Percentiles rank a stretch among this genome's conserved stretches.
These are phyloP conservation scores for Hirtodrosophila trivittata DNA, from an alignment of 2,888 invertebrate species.

Conservation along the genomic window DNA sequence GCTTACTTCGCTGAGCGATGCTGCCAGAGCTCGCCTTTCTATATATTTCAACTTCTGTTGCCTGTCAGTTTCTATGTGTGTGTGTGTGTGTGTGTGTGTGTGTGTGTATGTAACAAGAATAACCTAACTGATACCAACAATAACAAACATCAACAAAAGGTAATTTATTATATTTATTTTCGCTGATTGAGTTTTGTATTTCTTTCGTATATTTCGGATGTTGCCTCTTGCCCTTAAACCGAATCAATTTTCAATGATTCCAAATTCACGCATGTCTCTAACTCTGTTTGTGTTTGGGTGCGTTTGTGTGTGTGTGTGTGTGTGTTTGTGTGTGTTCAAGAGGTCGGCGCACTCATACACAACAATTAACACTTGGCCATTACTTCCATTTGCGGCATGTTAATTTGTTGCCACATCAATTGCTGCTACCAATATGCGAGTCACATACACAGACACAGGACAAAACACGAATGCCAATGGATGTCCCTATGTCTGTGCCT, in stretches of 20 bases:
- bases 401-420: conserved; percentile 83
- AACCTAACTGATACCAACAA: conserved; percentile 28
- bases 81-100: not conserved
- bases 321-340: conserved; percentile 19
- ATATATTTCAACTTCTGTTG: conserved; percentile 40
- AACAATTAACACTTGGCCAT: conserved; percentile 80
- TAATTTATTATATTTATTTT: conserved; percentile 58
- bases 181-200: conserved; percentile 5
- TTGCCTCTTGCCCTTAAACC: conserved; percentile 28
- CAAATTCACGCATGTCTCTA: conserved; percentile 31
- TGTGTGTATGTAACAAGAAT: conserved; percentile 31
- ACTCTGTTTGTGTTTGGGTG: conserved; percentile 22
- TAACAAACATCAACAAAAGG: conserved; percentile 39
- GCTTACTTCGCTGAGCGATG: conserved; percentile 23
- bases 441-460: conserved; percentile 48
- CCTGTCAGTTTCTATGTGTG: conserved; percentile 6
- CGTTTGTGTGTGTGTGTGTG: conserved; percentile 11
- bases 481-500: not conserved
- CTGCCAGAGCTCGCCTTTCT: conserved; percentile 24
- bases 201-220: conserved; percentile 17
- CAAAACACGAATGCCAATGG: conserved; percentile 13
- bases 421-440: conserved; percentile 74
- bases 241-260: conserved; percentile 60
- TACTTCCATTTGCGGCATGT: conserved; percentile 82
- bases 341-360: conserved; percentile 50